Percentiles rank a stretch among this genome's conserved stretches.
phyloP scores from a whole-genome alignment of 2,888 invertebrate genomes.

The Drosophila differens region DNA sequence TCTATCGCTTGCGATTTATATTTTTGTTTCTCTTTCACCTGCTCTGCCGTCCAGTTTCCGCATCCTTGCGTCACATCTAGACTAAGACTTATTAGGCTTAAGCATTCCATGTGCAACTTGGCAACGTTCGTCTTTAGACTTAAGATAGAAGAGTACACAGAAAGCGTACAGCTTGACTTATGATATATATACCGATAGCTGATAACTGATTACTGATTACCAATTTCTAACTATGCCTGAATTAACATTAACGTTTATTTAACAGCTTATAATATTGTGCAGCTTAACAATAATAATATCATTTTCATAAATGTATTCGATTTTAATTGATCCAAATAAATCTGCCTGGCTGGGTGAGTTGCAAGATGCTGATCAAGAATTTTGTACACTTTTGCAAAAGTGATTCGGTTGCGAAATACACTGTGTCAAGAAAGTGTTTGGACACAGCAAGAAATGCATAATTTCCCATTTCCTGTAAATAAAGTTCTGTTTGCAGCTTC shows the following conservation, averaged over 20 bases:
- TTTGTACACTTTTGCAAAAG: neutral
- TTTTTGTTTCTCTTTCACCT: neutral
- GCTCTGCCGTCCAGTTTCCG: constrained; percentile 27
- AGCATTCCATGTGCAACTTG: constrained; percentile 49
- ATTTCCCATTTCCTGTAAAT: neutral
- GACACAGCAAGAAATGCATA: neutral
- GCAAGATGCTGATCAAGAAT: neutral
- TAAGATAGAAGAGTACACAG: constrained; percentile 35
- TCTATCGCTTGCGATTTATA: neutral
- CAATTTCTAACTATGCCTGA: constrained; percentile 9
- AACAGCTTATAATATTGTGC: neutral
- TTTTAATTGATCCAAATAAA: neutral
- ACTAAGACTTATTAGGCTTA: constrained; percentile 30
- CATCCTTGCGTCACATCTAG: constrained; percentile 10
- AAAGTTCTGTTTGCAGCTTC: neutral
- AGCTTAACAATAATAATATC: neutral
- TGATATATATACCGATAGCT: constrained; percentile 4
- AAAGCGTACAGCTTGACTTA: constrained; percentile 42
- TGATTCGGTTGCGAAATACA: neutral
- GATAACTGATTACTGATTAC: constrained; percentile 3
- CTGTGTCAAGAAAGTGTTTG: neutral
- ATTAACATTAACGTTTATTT: neutral
- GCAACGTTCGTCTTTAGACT: constrained; percentile 21
- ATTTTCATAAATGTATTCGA: neutral
- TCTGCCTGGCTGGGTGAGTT: neutral